Conservation (phyloP, 2,113 vertebrate species). For the Arenaria interpres region DNA sequence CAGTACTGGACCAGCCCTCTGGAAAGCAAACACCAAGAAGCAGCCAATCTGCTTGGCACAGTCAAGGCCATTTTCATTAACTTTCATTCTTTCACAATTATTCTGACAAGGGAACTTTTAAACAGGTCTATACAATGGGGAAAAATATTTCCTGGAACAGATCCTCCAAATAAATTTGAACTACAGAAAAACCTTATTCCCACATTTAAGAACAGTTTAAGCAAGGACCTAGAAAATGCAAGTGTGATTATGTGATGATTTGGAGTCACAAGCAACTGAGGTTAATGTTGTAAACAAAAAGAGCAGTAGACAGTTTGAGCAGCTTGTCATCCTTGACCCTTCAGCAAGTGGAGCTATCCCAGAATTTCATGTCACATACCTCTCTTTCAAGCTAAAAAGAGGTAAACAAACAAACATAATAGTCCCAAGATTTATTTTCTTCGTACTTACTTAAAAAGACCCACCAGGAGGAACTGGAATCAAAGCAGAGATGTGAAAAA, state of each 20-base stretch:
- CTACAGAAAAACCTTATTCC: neutral
- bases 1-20: too few relatives aligned
- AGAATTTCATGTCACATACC: fast-evolving
- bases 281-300: neutral
- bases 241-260: neutral
- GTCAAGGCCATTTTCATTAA: too few relatives aligned
- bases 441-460: neutral
- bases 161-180: neutral
- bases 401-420: neutral
- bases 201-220: neutral
- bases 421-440: neutral
- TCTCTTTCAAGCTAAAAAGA: neutral
- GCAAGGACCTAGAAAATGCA: neutral
- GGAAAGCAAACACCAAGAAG: neutral
- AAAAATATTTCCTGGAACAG: neutral
- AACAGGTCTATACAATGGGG: neutral
- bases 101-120: neutral
- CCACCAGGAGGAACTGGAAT: neutral
- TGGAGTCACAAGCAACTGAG: neutral
- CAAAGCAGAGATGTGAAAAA: neutral
- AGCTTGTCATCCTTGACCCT: neutral
- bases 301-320: neutral
- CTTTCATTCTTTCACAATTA: neutral
- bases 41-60: neutral
- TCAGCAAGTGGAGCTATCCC: neutral